Evolutionary conservation across 2,797 vertebrate genomes (phyloP).

Genomic region (Numenius phaeopus): DNA sequence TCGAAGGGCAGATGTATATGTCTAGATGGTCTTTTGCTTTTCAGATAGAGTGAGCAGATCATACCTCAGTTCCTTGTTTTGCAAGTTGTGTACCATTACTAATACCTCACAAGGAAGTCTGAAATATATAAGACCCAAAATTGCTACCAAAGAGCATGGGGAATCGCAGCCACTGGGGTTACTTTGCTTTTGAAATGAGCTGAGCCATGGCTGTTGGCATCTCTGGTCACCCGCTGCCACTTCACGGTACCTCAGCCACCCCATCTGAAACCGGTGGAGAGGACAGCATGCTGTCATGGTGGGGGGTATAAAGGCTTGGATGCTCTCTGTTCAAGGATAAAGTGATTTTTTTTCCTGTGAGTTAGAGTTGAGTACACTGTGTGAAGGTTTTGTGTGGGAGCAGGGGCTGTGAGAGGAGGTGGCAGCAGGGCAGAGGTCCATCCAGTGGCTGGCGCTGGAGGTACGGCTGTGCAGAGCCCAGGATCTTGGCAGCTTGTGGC

Average conservation of each 20-base stretch:
- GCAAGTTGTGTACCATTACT: neutral
- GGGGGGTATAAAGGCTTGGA: neutral
- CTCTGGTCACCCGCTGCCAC: neutral
- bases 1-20: neutral
- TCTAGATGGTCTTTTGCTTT: neutral
- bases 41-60: neutral
- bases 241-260: neutral
- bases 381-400: no score
- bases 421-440: neutral
- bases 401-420: no score
- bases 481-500: neutral
- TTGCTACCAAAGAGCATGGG: neutral
- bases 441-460: neutral
- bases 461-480: fast-evolving
- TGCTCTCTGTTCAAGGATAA: neutral
- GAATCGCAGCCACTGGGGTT: fast-evolving
- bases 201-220: neutral
- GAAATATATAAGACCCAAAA: neutral
- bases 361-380: no score
- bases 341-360: neutral
- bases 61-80: neutral
- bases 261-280: fast-evolving
- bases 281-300: no score
- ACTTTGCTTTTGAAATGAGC: neutral
- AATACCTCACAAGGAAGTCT: neutral